A percentile compares a stretch with the other conserved stretches of the same genome.
These are phyloP conservation scores for Pontoporia blainvillei DNA, from an alignment of 2,113 vertebrate species.

Conservation along the genomic window DNA sequence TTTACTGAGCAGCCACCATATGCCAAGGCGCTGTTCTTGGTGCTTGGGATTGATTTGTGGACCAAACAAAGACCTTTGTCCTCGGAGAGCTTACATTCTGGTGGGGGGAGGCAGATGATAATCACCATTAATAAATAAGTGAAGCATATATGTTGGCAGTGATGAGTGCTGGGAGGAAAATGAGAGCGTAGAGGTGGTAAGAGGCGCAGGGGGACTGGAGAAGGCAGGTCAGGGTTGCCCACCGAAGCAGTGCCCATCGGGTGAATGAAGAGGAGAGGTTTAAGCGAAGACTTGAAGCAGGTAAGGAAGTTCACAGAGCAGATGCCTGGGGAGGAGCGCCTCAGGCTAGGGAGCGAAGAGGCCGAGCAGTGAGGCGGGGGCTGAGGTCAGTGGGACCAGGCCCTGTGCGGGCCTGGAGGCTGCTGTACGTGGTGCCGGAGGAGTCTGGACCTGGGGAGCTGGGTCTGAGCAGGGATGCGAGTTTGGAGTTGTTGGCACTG, in stretches of 20 bases:
- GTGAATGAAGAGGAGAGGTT: neutral
- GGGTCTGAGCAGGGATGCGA: neutral
- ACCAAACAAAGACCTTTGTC: neutral
- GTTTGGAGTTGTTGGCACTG: neutral
- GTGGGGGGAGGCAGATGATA: neutral
- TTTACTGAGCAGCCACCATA: neutral
- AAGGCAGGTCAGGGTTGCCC: neutral
- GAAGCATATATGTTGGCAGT: rapidly evolving
- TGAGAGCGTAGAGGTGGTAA: rapidly evolving
- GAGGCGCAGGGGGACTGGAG: too few species aligned
- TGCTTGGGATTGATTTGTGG: neutral
- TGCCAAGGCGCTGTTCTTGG: neutral
- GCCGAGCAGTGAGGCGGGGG: rapidly evolving
- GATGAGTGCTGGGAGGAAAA: neutral
- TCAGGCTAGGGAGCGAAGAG: rapidly evolving
- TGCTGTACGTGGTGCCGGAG: rapidly evolving
- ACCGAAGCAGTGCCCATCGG: neutral
- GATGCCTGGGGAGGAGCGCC: rapidly evolving
- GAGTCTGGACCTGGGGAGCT: neutral
- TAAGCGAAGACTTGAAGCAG: rapidly evolving
- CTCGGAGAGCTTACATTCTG: neutral
- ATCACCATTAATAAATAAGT: neutral
- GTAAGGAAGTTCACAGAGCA: neutral
- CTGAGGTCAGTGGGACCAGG: rapidly evolving
- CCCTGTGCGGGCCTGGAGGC: rapidly evolving